phyloP scores from a whole-genome alignment of 2,888 invertebrate genomes.

The Meteorus colon region DNA sequence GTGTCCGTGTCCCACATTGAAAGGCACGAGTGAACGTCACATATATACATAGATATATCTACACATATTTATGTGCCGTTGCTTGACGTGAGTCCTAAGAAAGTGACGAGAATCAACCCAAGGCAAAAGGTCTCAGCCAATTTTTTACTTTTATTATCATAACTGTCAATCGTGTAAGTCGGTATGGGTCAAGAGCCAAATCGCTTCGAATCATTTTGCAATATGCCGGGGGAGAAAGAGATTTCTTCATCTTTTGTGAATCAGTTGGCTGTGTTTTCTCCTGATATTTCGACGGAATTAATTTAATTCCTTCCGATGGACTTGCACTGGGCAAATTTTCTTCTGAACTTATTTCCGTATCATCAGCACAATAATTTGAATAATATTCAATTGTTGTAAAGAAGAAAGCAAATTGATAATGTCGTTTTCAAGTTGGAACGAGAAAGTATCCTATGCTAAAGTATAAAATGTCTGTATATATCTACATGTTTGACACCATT shows the following conservation, averaged over 20 bases:
- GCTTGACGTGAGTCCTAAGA: constrained; percentile 26
- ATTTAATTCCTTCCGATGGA: too few species aligned
- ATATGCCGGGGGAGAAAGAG: background rate
- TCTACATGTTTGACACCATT: background rate
- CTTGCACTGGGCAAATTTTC: too few species aligned
- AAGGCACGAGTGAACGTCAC: constrained; percentile 50
- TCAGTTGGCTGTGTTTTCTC: too few species aligned
- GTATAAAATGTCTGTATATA: background rate
- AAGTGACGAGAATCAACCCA: constrained; percentile 31
- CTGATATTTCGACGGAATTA: too few species aligned
- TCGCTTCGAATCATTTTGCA: background rate
- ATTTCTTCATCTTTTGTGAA: too few species aligned
- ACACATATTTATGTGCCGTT: background rate
- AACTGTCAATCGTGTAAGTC: background rate
- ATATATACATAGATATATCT: background rate
- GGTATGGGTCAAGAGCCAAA: constrained; percentile 19
- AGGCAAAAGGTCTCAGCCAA: constrained; percentile 12
- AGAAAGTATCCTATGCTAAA: constrained; percentile 11
- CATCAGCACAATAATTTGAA: background rate
- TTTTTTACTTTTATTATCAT: constrained; percentile 7
- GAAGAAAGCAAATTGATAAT: background rate
- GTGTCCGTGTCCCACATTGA: constrained; percentile 64
- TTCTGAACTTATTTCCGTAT: background rate
- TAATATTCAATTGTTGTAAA: background rate
- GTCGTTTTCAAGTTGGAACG: constrained; percentile 1